A percentile compares a stretch with the other conserved stretches of the same genome.
These are phyloP conservation scores for Hippocampus barbouri DNA, from an alignment of 2,113 vertebrate genomes.

Conservation along the genomic window DNA sequence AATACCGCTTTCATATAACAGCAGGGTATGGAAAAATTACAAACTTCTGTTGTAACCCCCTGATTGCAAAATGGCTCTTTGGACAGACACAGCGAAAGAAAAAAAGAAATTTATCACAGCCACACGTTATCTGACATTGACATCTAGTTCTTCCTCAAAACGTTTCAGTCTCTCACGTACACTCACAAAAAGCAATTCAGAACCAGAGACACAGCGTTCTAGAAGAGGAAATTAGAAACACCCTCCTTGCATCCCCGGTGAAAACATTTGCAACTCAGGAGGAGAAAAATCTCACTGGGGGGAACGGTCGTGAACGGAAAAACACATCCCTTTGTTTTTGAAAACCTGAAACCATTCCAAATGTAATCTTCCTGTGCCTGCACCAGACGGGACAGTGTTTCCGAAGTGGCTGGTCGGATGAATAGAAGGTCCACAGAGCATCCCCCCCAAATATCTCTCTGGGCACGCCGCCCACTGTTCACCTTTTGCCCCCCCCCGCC, in stretches of 20 bases:
- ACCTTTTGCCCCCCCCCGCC: slow-evolving; percentile 35
- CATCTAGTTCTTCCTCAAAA: no score
- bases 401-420: slow-evolving; percentile 55
- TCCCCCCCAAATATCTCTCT: slow-evolving; percentile 24
- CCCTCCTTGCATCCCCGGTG: slow-evolving; percentile 63
- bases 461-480: slow-evolving; percentile 52
- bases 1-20: background rate
- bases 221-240: slow-evolving; percentile 71
- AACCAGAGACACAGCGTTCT: slow-evolving; percentile 50
- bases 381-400: slow-evolving; percentile 63
- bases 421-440: slow-evolving; percentile 57
- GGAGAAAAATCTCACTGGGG: slow-evolving; percentile 52
- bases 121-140: background rate
- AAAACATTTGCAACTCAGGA: slow-evolving; percentile 70
- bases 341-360: slow-evolving; percentile 67
- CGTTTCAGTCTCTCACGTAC: slow-evolving; percentile 20
- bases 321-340: slow-evolving; percentile 70
- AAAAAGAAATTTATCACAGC: background rate
- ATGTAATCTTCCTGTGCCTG: slow-evolving; percentile 68
- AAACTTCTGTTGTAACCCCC: background rate
- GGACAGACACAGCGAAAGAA: background rate
- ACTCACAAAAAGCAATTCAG: slow-evolving; percentile 41
- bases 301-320: slow-evolving; percentile 55
- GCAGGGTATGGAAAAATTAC: background rate
- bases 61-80: background rate